Evolutionary conservation across 2,888 invertebrate genomes (phyloP).

Genomic region (Lepidochrysops patricia): DNA sequence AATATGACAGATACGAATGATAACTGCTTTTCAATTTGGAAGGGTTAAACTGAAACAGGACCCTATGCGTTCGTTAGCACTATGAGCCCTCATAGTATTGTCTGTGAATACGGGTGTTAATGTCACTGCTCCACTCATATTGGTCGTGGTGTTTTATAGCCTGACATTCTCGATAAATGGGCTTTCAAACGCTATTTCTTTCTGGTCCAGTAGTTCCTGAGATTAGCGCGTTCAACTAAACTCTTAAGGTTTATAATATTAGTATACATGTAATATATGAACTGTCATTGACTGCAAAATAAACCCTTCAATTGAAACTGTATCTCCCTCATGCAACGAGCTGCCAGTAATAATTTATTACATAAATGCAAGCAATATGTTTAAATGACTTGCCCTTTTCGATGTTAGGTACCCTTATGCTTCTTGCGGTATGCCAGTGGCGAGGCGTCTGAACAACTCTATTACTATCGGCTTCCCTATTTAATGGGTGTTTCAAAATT

Average conservation of each 20-base stretch:
- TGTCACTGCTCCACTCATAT: too few relatives aligned
- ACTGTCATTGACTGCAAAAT: neutral
- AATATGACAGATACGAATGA: too few relatives aligned
- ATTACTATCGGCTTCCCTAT: neutral
- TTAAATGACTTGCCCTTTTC: neutral
- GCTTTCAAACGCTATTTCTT: too few relatives aligned
- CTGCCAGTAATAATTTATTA: conserved; percentile 14
- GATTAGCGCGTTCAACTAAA: too few relatives aligned
- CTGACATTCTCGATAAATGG: too few relatives aligned
- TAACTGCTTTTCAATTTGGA: too few relatives aligned
- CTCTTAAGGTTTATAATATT: neutral
- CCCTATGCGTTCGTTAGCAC: too few relatives aligned
- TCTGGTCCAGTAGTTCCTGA: too few relatives aligned
- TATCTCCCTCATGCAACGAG: neutral
- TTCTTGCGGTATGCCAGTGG: neutral
- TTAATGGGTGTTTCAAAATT: neutral
- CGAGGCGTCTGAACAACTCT: neutral
- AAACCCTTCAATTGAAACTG: neutral
- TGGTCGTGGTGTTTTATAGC: too few relatives aligned
- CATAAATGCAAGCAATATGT: neutral
- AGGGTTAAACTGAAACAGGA: too few relatives aligned
- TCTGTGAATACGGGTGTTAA: too few relatives aligned
- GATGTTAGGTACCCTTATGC: neutral
- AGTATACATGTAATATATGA: neutral
- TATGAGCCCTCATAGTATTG: too few relatives aligned